A percentile compares a stretch with the other conserved stretches of the same genome.
Evolutionary conservation across 1,140 invertebrate species (phyloP).

Genomic region (Uloborus diversus): DNA sequence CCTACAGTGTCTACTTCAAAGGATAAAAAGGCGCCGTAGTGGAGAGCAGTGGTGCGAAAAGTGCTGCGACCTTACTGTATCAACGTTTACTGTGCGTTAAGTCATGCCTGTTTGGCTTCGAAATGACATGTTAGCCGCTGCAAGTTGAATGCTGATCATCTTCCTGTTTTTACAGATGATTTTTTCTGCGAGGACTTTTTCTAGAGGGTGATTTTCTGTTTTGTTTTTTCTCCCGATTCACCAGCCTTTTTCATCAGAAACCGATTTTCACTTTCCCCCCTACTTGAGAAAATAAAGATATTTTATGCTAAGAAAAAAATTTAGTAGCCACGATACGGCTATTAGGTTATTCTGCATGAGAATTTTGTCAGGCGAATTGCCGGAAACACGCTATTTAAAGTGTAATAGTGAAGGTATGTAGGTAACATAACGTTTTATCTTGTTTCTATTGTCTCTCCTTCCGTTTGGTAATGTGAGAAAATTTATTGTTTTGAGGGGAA

Average conservation of each 20-base stretch:
- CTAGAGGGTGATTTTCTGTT: neutral
- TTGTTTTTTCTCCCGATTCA: neutral
- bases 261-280: slow-evolving; percentile 4
- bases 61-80: slow-evolving; percentile 16
- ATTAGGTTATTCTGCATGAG: neutral
- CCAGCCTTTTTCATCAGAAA: neutral
- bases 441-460: too few species aligned
- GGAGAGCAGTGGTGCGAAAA: slow-evolving; percentile 13
- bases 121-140: slow-evolving; percentile 39
- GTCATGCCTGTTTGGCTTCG: slow-evolving; percentile 39
- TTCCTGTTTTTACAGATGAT: neutral
- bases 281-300: neutral
- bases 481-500: too few species aligned
- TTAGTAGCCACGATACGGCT: neutral
- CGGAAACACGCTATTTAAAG: too few species aligned
- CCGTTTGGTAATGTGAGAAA: too few species aligned
- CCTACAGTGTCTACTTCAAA: neutral
- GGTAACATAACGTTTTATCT: too few species aligned
- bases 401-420: too few species aligned
- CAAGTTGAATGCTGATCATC: slow-evolving; percentile 29
- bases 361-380: too few species aligned
- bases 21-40: neutral
- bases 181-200: slow-evolving; percentile 5
- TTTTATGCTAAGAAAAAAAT: slow-evolving; percentile 8
- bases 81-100: slow-evolving; percentile 11